Base-by-base conservation (phyloP, 1,140 invertebrate species). In the Aphidius gifuensis region DNA sequence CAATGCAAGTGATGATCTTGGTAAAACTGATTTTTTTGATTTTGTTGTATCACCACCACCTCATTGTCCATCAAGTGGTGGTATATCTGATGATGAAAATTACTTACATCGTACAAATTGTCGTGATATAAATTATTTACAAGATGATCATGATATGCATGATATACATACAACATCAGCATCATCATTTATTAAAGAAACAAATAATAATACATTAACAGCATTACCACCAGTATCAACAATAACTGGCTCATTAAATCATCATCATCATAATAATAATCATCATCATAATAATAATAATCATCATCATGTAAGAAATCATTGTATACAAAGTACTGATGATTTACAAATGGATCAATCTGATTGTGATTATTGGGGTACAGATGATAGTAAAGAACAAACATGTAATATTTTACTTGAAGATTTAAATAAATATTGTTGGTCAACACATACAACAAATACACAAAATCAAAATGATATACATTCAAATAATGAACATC, bases 21-120 rank as follows among this genome's bases (percentile, higher is more conserved):
- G 85, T 21, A 92, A 92, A 76, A 89, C 89, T 54, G 91, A 92
- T 77, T 93, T 92, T 82, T 92, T 92, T 80, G 90, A 92, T 74
- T 91, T 92, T 77, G 90, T 92, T 47, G 89, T 90, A n/a, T 88
- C 88, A 5, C 88, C 90, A 58, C 68, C 88, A 84, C 76, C 83
- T 74, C 75, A 87, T 78, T 76, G 86, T 83, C 72, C 82, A 76
- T 48, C 64, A 50, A 64, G 43, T 56, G 66, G 66, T 21, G 49
- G 63, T 32, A 70, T 78, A 5, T 73, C 73, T 57, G 77, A 80
- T 63, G 78, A 79, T 40, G 79, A 79, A 5, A 72, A 68, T 23
- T 80, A 78, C 49, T 65, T 80, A 4, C 74, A 74, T 39, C 73
- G 76, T 5, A 62, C 66, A 4, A 75, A 74, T 32, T 59, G 59